These are phyloP conservation scores for Pseudochirops cupreus DNA, from an alignment of 2,797 vertebrate species.

Conservation along the genomic window DNA sequence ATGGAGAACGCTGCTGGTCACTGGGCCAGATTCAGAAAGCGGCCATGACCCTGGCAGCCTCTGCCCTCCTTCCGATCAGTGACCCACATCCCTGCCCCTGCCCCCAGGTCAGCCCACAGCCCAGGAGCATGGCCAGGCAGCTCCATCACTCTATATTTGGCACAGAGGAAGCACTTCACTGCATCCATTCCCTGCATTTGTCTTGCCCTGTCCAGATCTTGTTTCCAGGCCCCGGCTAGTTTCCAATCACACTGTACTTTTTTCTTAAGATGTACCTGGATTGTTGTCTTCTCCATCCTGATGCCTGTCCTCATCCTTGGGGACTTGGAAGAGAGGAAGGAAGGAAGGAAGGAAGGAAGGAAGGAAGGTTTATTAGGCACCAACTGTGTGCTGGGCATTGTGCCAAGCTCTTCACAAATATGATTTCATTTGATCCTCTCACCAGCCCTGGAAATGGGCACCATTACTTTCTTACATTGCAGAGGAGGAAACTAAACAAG, in stretches of 20 bases:
- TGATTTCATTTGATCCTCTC: too few species aligned
- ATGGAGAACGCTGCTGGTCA: not conserved
- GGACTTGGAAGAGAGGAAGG: not conserved
- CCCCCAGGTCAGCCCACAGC: not conserved
- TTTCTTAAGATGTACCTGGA: not conserved
- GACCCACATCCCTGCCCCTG: not conserved
- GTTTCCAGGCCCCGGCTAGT: not conserved
- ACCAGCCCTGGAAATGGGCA: too few species aligned
- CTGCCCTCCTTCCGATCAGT: not conserved
- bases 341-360: not conserved
- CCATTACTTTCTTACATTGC: too few species aligned
- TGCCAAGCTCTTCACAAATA: too few species aligned
- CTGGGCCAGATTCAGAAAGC: not conserved
- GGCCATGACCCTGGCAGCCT: not conserved
- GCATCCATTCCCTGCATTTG: not conserved
- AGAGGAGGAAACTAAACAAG: too few species aligned
- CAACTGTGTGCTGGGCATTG: too few species aligned
- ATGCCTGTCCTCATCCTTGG: not conserved
- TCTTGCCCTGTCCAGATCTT: not conserved
- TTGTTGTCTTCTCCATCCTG: not conserved
- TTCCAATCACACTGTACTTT: not conserved
- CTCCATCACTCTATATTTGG: rapidly evolving
- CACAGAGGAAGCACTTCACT: not conserved
- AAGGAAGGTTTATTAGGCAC: too few species aligned
- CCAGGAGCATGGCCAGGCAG: not conserved